Percentiles rank a stretch among this genome's conserved stretches.
Evolutionary conservation across 2,113 vertebrate genomes (phyloP).

Genomic region (Lethenteron reissneri): DNA sequence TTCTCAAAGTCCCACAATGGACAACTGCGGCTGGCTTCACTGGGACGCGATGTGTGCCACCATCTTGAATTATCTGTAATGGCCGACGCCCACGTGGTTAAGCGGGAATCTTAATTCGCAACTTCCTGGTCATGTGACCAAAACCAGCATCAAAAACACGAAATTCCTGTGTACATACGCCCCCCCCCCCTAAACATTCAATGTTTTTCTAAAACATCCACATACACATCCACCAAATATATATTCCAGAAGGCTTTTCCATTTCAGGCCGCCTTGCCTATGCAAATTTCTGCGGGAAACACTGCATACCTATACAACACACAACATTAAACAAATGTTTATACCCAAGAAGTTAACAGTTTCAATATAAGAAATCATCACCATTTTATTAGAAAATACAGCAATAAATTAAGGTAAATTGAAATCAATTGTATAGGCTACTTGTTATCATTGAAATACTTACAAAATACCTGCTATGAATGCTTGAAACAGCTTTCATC

Average conservation of each 20-base stretch:
- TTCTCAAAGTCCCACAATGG: no score
- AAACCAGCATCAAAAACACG: no score
- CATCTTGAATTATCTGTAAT: no score
- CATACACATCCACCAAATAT: constrained; percentile 7
- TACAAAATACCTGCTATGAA: constrained; percentile 8
- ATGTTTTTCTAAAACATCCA: not conserved
- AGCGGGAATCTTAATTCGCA: no score
- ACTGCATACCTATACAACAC: not conserved
- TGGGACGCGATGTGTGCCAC: no score
- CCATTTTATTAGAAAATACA: not conserved
- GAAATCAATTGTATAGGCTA: not conserved
- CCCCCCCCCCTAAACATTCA: not conserved
- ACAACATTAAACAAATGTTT: not conserved
- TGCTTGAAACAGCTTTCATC: not conserved
- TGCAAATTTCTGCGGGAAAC: not conserved
- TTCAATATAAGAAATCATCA: not conserved
- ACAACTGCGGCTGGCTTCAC: no score
- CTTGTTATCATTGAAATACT: not conserved
- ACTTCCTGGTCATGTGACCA: no score
- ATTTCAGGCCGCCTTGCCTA: not conserved
- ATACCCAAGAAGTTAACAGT: constrained; percentile 6
- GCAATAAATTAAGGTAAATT: not conserved
- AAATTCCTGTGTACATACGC: no score
- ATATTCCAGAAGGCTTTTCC: constrained; percentile 6
- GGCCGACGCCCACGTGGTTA: no score